Evolutionary conservation across 2,113 vertebrate genomes (phyloP).

Genomic region (Gila orcuttii): DNA sequence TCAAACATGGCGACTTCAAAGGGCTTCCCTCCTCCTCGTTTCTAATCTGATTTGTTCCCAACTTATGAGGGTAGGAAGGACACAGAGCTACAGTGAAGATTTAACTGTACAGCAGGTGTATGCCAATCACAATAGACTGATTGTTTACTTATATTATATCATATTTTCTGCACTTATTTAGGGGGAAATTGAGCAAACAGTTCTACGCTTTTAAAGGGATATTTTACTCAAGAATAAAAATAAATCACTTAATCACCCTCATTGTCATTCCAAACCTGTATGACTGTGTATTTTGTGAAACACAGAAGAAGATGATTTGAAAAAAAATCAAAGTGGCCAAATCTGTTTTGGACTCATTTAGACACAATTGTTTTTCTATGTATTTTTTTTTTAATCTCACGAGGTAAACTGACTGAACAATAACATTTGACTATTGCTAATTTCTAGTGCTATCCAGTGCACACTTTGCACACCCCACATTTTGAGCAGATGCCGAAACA

Average conservation of each 20-base stretch:
- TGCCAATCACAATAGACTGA: constrained; percentile 18
- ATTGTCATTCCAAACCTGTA: background rate
- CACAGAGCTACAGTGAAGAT: constrained; percentile 23
- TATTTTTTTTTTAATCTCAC: background rate
- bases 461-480: background rate
- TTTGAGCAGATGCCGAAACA: background rate
- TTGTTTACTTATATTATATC: background rate
- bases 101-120: constrained; percentile 45
- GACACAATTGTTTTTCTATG: too few relatives aligned
- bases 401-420: background rate
- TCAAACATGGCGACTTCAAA: constrained; percentile 58
- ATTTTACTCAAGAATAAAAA: background rate
- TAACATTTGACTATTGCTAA: background rate
- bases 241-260: background rate
- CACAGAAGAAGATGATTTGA: background rate
- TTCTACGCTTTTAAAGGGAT: background rate
- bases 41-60: constrained; percentile 58
- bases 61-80: constrained; percentile 44
- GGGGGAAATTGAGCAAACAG: background rate
- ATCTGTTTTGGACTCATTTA: too few relatives aligned
- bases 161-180: background rate
- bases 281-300: background rate
- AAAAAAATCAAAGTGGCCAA: background rate
- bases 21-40: constrained; percentile 31
- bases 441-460: background rate